Evolutionary conservation across 2,888 invertebrate species (phyloP).

Genomic region (Axea sp.): DNA sequence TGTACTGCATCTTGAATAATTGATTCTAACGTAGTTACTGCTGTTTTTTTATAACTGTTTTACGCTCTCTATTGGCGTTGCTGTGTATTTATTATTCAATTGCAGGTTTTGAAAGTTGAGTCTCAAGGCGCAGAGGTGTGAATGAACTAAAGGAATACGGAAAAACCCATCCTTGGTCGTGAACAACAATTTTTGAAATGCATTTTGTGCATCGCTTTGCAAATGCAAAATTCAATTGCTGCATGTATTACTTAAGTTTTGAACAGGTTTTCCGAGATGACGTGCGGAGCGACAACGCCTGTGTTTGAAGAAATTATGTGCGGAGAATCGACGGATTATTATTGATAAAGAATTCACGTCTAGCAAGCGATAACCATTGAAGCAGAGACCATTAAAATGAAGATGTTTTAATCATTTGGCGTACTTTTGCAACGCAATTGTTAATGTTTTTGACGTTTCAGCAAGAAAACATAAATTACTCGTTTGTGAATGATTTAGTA

Average conservation of each 20-base stretch:
- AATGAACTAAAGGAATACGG: slow-evolving; percentile 67
- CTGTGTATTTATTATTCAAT: slow-evolving; percentile 76
- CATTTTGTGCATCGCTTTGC: slow-evolving; percentile 38
- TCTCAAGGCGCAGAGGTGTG: slow-evolving; percentile 67
- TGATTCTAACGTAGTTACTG: slow-evolving; percentile 78
- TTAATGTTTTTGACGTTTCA: no score
- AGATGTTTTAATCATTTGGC: no score
- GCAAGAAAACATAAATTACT: no score
- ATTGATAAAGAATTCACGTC: no score
- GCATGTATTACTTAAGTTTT: slow-evolving; percentile 10
- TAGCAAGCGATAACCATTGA: no score
- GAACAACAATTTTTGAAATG: slow-evolving; percentile 52
- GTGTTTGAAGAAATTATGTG: no score
- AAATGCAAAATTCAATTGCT: slow-evolving; percentile 9
- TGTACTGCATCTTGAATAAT: slow-evolving; percentile 75
- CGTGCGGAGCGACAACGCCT: no score
- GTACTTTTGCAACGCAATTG: no score
- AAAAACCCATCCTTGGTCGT: slow-evolving; percentile 50
- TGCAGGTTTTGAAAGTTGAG: slow-evolving; percentile 73
- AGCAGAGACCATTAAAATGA: no score
- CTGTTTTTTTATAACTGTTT: slow-evolving; percentile 79
- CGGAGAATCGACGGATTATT: no score
- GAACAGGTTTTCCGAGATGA: no score
- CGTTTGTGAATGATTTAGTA: no score
- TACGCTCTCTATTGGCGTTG: slow-evolving; percentile 73